Evolutionary conservation across 2,888 invertebrate species (phyloP), one percentile per base, ranked within the genome.

Genomic region (Drosophila anomalata): DNA sequence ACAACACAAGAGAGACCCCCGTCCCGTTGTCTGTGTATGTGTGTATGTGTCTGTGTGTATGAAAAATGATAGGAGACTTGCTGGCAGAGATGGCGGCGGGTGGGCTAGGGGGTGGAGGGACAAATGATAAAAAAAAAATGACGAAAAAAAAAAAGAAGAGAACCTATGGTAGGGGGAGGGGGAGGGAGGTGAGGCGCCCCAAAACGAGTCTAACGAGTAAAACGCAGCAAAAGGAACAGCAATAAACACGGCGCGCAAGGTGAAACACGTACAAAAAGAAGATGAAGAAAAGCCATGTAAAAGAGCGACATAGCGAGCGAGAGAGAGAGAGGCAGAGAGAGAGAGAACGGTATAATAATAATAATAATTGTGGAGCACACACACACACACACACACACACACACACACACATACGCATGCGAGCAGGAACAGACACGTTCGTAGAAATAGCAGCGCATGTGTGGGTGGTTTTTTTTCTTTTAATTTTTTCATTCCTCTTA

Each of bases 361-460:
- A 69, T 77, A 86, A 87, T 83, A 87, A 83, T 83, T 86, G 82
- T 87, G 73, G 84, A 83, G 77, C 87, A 79, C 33, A 56, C 50
- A 79, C 26, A 53, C 50, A 63, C 36, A 61, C 48, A 55, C 14
- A 52, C 44, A 60, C 51, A 62, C 14, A 54, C 24, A 26, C 26
- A 26, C 8, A 8, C 8, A 26, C 84, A 79, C 26, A 53, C 50
- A 63, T 41, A 61, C 48, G 58, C 14, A 52, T 29, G 29, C 2
- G 29, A 29, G 29, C 29, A 29, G 29, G 9, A 29, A 63, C 5
- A 58, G 11, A 29, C 9, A 42, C 29, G 53, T 20, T 33, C 50
- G 24, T 59, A 44, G 59, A 69, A 58, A 69, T 67, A 68, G 68
- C 68, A 53, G 71, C 70, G 70, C 72, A 71, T 55, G 54, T 69